Conservation (phyloP, 2,888 invertebrate species). For the Podabrus alpinus region DNA sequence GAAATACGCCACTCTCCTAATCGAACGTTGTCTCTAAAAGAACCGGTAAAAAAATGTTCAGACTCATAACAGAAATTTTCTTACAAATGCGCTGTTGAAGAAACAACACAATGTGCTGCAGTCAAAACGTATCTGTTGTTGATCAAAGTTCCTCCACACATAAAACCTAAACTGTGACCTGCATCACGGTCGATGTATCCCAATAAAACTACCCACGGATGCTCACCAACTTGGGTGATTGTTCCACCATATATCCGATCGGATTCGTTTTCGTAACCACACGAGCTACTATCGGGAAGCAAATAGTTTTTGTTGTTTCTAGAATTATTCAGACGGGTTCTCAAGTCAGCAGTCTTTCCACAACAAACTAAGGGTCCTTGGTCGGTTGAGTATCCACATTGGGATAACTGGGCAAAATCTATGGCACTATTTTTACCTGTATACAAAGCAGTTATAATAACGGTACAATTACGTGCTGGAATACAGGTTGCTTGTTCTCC, state of each 20-base stretch:
- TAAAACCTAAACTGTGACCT: background rate
- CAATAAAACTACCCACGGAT: slow-evolving; percentile 36
- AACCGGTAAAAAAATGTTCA: no score
- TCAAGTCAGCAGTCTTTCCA: background rate
- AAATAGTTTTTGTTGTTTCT: background rate
- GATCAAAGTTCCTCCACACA: slow-evolving; percentile 64
- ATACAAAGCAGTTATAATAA: slow-evolving; percentile 48
- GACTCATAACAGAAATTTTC: background rate
- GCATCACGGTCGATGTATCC: slow-evolving; percentile 47
- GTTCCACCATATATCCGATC: slow-evolving; percentile 9
- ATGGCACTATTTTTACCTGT: slow-evolving; percentile 18
- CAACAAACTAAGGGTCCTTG: slow-evolving; percentile 49
- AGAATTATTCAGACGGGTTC: background rate
- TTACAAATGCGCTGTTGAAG: slow-evolving; percentile 37
- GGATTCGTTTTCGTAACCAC: background rate
- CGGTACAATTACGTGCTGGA: slow-evolving; percentile 53
- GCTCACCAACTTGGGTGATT: slow-evolving; percentile 17
- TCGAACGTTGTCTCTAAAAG: background rate
- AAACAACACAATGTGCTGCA: slow-evolving; percentile 72
- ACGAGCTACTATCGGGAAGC: background rate
- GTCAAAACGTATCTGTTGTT: slow-evolving; percentile 70
- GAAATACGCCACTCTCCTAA: background rate
- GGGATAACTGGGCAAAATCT: slow-evolving; percentile 53
- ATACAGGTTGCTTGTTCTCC: slow-evolving; percentile 53
- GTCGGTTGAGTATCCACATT: slow-evolving; percentile 55